These are phyloP conservation scores for Falco peregrinus DNA, from an alignment of 2,797 vertebrate species.

Conservation along the genomic window DNA sequence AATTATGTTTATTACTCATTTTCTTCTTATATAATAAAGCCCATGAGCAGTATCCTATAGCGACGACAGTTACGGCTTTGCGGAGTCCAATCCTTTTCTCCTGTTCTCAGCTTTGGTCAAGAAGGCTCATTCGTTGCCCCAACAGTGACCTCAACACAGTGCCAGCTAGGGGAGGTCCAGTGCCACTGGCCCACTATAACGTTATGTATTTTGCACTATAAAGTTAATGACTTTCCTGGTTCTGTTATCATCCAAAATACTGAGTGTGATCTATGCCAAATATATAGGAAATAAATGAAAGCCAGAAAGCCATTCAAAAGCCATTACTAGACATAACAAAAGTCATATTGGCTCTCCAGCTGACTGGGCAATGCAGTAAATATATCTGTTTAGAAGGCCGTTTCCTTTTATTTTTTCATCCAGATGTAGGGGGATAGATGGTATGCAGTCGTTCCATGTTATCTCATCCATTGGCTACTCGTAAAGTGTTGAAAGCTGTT, in stretches of 20 bases:
- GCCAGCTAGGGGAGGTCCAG: not conserved
- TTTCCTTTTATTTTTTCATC: not conserved
- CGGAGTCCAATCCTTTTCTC: not conserved
- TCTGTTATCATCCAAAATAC: conserved; percentile 46
- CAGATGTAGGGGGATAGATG: not conserved
- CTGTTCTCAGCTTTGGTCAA: not conserved
- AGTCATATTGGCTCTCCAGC: conserved; percentile 18
- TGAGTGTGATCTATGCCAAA: conserved; percentile 49
- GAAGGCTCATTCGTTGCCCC: not conserved
- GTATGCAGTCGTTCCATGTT: not conserved
- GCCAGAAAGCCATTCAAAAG: conserved; percentile 47
- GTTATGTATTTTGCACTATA: conserved; percentile 35
- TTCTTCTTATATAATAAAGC: not conserved
- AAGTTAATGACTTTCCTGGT: conserved; percentile 29
- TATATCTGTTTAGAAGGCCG: not conserved
- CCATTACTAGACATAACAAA: conserved; percentile 59
- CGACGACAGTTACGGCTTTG: not conserved
- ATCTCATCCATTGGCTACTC: conserved; percentile 12
- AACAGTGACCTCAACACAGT: not conserved
- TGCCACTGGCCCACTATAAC: not conserved
- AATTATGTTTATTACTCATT: conserved; percentile 5
- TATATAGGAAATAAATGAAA: conserved; percentile 57
- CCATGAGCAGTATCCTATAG: not conserved
- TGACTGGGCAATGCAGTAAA: not conserved
- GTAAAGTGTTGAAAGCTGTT: conserved; percentile 16